Conservation (phyloP, 2,888 invertebrate genomes). For the Melanophora roralis region DNA sequence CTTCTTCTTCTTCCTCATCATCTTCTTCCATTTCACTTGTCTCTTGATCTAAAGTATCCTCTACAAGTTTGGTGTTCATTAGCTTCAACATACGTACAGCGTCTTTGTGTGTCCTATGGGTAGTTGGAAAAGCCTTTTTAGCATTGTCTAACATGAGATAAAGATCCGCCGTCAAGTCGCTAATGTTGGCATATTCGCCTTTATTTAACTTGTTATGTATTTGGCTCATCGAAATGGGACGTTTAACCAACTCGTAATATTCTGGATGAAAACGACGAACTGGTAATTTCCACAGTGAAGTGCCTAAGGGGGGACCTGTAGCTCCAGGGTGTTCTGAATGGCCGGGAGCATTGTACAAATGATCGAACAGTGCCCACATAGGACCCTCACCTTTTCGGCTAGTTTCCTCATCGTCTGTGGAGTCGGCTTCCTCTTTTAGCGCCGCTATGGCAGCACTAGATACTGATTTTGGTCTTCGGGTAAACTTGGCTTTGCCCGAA, state of each 20-base stretch:
- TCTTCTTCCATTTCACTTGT: constrained; percentile 70
- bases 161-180: constrained; percentile 94
- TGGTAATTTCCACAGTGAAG: constrained; percentile 95
- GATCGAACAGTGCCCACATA: constrained; percentile 93
- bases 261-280: constrained; percentile 95
- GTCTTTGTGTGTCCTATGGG: constrained; percentile 89
- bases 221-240: constrained; percentile 95
- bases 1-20: constrained; percentile 58
- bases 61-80: constrained; percentile 86
- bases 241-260: constrained; percentile 97
- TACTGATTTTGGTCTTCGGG: constrained; percentile 65
- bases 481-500: constrained; percentile 81
- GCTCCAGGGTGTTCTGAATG: constrained; percentile 78
- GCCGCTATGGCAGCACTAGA: constrained; percentile 72
- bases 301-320: constrained; percentile 88
- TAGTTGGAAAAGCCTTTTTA: constrained; percentile 89
- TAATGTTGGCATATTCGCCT: constrained; percentile 89
- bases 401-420: constrained; percentile 81
- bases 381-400: constrained; percentile 83
- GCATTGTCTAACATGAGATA: constrained; percentile 99
- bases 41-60: constrained; percentile 74
- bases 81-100: constrained; percentile 90
- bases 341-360: constrained; percentile 83
- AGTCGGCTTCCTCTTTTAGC: constrained; percentile 81
- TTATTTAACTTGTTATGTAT: constrained; percentile 90